Evolutionary conservation across 2,797 vertebrate genomes (phyloP).

Genomic region (Xerus rutilus): DNA sequence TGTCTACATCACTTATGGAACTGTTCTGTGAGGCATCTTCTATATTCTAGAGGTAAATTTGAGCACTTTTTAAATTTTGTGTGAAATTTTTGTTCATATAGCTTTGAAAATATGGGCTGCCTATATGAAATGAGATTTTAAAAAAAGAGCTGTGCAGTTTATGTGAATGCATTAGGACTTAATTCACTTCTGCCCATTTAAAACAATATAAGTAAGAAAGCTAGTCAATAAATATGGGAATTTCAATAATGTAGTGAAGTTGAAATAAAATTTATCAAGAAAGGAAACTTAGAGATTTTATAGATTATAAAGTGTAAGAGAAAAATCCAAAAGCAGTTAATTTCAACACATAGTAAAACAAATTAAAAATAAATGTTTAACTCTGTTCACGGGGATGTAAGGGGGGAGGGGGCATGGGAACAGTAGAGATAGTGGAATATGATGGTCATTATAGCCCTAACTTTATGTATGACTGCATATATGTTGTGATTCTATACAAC

Average conservation of each 20-base stretch:
- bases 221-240: background rate
- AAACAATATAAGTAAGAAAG: background rate
- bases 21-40: background rate
- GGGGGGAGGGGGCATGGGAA: no score
- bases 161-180: background rate
- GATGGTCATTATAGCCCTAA: no score
- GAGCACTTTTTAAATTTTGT: background rate
- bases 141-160: background rate
- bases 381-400: no score
- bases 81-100: background rate
- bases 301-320: background rate
- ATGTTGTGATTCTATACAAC: no score
- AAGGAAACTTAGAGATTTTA: background rate
- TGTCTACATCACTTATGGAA: background rate
- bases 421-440: no score
- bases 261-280: background rate
- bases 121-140: background rate
- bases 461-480: no score
- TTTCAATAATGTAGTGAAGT: background rate
- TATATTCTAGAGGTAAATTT: background rate
- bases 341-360: background rate
- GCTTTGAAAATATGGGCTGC: background rate
- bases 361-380: conserved; percentile 5
- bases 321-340: background rate
- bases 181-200: conserved; percentile 17